Percentiles rank a stretch among this genome's conserved stretches.
Conservation (phyloP, 2,113 vertebrate genomes). For the Dasyprocta punctata region DNA sequence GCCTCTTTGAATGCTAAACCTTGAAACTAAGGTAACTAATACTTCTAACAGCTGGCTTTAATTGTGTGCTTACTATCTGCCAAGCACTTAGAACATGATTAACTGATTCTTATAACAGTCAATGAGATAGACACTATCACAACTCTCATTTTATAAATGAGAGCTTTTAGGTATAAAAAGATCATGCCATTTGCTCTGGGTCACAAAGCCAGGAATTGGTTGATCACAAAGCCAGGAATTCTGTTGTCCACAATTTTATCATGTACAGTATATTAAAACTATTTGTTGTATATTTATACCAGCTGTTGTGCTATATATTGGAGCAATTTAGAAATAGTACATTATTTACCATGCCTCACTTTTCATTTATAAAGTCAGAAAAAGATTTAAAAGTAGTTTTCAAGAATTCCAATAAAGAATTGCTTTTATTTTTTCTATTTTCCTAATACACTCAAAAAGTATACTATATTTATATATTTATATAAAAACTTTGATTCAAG, state of each 20-base stretch:
- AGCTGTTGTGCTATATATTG: neutral
- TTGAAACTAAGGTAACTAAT: neutral
- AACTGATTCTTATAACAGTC: neutral
- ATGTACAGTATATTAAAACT: neutral
- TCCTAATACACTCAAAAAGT: neutral
- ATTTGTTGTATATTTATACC: neutral
- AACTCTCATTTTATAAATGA: neutral
- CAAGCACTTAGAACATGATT: neutral
- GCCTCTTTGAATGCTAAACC: neutral
- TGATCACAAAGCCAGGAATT: constrained; percentile 3
- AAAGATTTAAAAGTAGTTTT: neutral
- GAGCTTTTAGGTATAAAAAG: neutral
- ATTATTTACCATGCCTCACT: neutral
- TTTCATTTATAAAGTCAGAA: neutral
- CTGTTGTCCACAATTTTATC: neutral
- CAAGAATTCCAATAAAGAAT: neutral
- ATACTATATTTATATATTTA: neutral
- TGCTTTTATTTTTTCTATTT: constrained; percentile 31
- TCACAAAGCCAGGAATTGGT: constrained; percentile 3
- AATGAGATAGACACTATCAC: neutral
- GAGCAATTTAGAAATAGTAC: neutral
- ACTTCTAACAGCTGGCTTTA: neutral
- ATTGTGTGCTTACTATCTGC: neutral
- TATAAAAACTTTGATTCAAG: neutral
- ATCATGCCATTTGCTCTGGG: neutral